These are phyloP conservation scores for Bimastos eiseni DNA, from an alignment of 2,888 invertebrate species.

Conservation along the genomic window DNA sequence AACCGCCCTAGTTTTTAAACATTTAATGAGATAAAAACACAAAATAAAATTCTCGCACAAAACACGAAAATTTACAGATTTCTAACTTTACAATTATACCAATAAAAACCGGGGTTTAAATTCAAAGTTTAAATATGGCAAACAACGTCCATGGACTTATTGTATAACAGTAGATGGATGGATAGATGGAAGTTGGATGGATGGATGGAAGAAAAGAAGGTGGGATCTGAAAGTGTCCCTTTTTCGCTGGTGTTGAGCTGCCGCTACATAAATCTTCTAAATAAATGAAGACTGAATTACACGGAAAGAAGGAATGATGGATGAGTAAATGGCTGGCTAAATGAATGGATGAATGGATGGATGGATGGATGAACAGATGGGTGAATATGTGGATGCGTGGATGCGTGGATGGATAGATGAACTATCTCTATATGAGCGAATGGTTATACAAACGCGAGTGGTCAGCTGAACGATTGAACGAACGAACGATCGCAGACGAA, in stretches of 20 bases:
- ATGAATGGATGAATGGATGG: not conserved
- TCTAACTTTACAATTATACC: not conserved
- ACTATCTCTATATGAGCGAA: not conserved
- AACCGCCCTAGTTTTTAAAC: not conserved
- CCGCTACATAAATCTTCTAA: not conserved
- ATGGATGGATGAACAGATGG: not conserved
- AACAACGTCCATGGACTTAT: not conserved
- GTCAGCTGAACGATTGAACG: not conserved
- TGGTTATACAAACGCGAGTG: not conserved
- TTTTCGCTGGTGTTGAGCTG: not conserved
- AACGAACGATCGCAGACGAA: not conserved
- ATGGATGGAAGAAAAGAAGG: not conserved
- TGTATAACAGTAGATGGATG: not conserved
- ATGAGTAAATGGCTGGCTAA: not conserved
- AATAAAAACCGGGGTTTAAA: not conserved
- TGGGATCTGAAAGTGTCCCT: not conserved
- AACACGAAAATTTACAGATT: not conserved
- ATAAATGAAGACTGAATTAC: not conserved
- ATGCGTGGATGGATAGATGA: too few species aligned
- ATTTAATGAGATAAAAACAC: not conserved
- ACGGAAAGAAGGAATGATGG: not conserved
- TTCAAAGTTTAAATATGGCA: not conserved
- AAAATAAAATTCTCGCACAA: not conserved
- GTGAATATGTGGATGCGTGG: too few species aligned
- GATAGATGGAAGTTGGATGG: not conserved